Evolutionary conservation across 2,888 invertebrate species (phyloP), one percentile per base, ranked within the genome.

Genomic region (Acholoe squamosa): DNA sequence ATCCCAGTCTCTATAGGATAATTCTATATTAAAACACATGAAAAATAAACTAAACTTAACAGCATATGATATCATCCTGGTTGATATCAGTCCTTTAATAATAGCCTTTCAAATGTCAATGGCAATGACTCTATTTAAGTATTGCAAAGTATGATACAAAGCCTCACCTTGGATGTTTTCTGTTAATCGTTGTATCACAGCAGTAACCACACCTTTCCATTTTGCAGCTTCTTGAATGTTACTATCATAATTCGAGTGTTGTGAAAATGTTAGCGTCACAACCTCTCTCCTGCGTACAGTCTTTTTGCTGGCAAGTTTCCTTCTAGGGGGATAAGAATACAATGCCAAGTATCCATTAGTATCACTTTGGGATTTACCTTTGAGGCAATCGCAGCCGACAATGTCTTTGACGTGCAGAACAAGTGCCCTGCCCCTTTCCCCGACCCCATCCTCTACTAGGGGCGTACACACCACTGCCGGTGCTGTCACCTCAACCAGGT

Each of bases 321-420:
- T 94, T 89, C 92, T 92, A 89, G 94, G 93, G 5, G 95, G 95
- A 91, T 95, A 95, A 5, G 94, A 92, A 93, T 94, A 95, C 10
- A 95, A 89, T 12, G 94, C 93, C 25, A 95, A 92, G 91, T 94
- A 95, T 77, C 93, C 93, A 16, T 91, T 91, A 12, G 76, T 43
- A 90, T 93, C 92, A 89, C 93, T 92, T 52, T 91, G 51, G 43
- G 80, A 91, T 90, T 89, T 86, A 19, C 93, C 93, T 89, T 93
- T 93, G 90, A 93, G 92, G 89, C 94, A 93, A 76, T 94, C 93
- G 91, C 95, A 95, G 7, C 95, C 95, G 22, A 94, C 92, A 67
- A 95, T 92, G 92, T 95, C 95, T 22, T 89, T 56, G 22, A 92
- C 56, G 10, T 51, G 7, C 3, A 92, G 34, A 14, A 84, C 84